Base-by-base conservation (phyloP, 2,888 invertebrate genomes). In the Sinohyriopsis cumingii region DNA sequence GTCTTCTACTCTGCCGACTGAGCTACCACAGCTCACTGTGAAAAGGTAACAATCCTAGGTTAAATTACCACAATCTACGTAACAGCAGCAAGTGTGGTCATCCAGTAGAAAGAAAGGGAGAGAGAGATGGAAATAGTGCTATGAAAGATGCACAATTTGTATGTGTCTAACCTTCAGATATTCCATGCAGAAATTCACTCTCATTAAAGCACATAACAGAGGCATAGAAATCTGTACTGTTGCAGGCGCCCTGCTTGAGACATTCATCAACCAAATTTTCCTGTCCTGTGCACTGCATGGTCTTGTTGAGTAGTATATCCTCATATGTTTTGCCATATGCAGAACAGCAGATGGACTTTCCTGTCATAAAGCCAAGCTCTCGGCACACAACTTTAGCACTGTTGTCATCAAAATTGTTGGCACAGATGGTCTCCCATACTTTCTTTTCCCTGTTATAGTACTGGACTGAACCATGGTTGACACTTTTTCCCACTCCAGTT, bases 391-490 rank as follows among this genome's bases (percentile, higher is more conserved):
- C 67, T 9, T 74, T 76, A 19, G 86, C 86, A 33, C 84, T 80
- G 63, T 72, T 53, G 67, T 86, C 86, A 59, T 80, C 80, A 69
- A 86, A 86, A 18, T 75, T 80, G 24, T 77, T 80, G 64, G 86
- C 86, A 74, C 85, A 86, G n/a, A 86, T 75, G 45, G 79, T 75
- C 65, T 80, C 75, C 85, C 85, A 85, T 3, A 71, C 67, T 9
- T 73, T 70, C 28, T 77, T 80, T 15, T 64, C 62, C n/a, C 54
- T 33, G 68, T 71, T 72, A 59, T 77, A 82, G 56, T 78, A 79
- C 63, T 82, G 76, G 7, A 86, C 84, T 6, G 85, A 83, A 5
- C 86, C 86, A 72, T 83, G 80, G 9, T 71, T 82, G 12, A 76
- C 72, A 54, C 75, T 75, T 6, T 76, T 75, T 12, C 78, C 77